Evolutionary conservation across 2,888 invertebrate species (phyloP).

Genomic region (Coecobrya sp.): DNA sequence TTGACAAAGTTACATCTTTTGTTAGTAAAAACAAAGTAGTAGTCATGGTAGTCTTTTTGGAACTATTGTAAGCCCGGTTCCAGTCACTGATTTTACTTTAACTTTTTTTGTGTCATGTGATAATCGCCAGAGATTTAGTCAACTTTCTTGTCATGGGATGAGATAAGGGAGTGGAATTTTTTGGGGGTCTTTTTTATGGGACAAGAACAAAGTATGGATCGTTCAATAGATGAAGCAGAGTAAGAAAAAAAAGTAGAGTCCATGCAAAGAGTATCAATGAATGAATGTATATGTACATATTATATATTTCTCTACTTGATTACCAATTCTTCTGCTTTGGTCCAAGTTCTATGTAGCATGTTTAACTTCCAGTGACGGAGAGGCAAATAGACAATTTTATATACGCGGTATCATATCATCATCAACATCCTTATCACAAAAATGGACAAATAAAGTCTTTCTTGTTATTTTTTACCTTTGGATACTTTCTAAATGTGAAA

Average conservation of each 20-base stretch:
- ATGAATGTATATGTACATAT: neutral
- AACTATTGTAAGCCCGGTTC: slow-evolving; percentile 71
- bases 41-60: slow-evolving; percentile 25
- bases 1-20: slow-evolving; percentile 78
- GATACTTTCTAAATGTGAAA: neutral
- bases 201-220: slow-evolving; percentile 19
- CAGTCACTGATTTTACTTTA: slow-evolving; percentile 77
- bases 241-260: neutral
- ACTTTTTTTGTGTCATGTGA: slow-evolving; percentile 81
- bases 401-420: neutral
- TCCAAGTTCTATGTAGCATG: neutral
- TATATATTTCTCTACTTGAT: slow-evolving; percentile 39
- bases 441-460: slow-evolving; percentile 54
- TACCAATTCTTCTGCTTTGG: slow-evolving; percentile 38
- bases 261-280: too few relatives aligned
- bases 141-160: slow-evolving; percentile 74
- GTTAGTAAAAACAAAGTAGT: slow-evolving; percentile 75
- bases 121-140: slow-evolving; percentile 81
- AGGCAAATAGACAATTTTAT: slow-evolving; percentile 15
- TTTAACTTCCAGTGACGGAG: neutral
- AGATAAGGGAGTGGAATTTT: slow-evolving; percentile 60
- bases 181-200: slow-evolving; percentile 27
- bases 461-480: slow-evolving; percentile 16
- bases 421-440: slow-evolving; percentile 50
- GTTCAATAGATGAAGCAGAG: neutral